Conservation (phyloP, 2,888 invertebrate species). For the Epirrita christyi region DNA sequence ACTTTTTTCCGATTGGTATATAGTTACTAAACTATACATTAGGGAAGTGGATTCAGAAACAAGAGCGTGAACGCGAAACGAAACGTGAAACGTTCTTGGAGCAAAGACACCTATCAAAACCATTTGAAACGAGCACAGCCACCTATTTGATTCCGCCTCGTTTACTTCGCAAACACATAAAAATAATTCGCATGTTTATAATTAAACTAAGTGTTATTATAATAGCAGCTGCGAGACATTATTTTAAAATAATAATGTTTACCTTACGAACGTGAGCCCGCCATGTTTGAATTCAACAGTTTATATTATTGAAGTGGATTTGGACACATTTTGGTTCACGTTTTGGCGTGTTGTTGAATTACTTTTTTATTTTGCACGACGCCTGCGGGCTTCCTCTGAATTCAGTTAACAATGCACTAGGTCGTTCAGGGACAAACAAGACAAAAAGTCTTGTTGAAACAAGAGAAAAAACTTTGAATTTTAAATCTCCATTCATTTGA, state of each 20-base stretch:
- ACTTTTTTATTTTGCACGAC: neutral
- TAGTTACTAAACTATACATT: no score
- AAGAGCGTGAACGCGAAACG: neutral
- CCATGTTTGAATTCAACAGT: conserved; percentile 42
- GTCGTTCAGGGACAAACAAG: no score
- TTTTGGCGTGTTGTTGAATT: conserved; percentile 17
- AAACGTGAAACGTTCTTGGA: neutral
- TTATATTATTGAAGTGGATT: conserved; percentile 43
- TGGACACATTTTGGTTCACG: conserved; percentile 33
- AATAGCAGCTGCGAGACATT: conserved; percentile 52
- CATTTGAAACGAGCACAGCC: neutral
- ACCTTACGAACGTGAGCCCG: conserved; percentile 44
- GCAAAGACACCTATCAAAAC: conserved; percentile 3
- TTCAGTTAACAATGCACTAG: no score
- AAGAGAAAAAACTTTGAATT: no score
- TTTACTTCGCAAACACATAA: conserved; percentile 39
- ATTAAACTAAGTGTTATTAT: conserved; percentile 40
- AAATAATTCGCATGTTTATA: conserved; percentile 36
- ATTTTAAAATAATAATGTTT: conserved; percentile 58
- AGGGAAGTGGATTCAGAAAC: no score
- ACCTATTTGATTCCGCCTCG: conserved; percentile 2
- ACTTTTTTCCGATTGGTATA: no score
- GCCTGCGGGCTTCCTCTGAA: no score
- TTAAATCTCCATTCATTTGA: no score
- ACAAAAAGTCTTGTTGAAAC: no score